phyloP scores from a whole-genome alignment of 2,888 invertebrate species.

The Cryptocheilus praepositus region DNA sequence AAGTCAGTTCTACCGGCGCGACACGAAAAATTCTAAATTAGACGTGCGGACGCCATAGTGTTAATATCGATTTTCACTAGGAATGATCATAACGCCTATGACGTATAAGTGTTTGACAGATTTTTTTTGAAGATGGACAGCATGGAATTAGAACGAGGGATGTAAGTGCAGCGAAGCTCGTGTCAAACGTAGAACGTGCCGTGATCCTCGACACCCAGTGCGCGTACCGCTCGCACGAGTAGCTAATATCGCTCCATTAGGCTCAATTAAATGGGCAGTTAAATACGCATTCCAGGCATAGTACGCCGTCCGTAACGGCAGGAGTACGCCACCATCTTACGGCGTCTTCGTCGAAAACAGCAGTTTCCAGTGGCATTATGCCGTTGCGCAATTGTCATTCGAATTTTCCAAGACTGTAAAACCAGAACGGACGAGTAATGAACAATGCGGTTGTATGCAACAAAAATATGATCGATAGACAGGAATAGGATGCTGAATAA shows the following conservation, averaged over 20 bases:
- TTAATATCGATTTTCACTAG: too few species aligned
- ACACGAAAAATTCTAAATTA: too few species aligned
- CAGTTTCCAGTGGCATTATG: constrained; percentile 11
- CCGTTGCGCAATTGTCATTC: not conserved
- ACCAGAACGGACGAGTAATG: too few species aligned
- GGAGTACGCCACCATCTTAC: constrained; percentile 14
- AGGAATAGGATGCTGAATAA: too few species aligned
- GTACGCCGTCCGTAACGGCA: constrained; percentile 43
- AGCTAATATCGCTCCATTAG: constrained; percentile 70
- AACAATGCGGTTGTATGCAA: too few species aligned
- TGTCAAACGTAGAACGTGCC: constrained; percentile 25
- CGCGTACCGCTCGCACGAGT: constrained; percentile 62
- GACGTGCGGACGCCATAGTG: too few species aligned
- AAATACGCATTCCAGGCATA: constrained; percentile 68
- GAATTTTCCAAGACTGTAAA: too few species aligned
- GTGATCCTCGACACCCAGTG: constrained; percentile 59
- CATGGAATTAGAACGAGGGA: not conserved
- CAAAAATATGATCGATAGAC: too few species aligned
- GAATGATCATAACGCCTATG: too few species aligned
- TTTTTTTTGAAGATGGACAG: not conserved
- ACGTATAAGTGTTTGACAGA: too few species aligned
- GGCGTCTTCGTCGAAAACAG: constrained; percentile 13
- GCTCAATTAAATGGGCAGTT: constrained; percentile 69
- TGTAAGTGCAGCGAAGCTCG: constrained; percentile 15
- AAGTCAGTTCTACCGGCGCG: too few species aligned